Percentiles rank a stretch among this genome's conserved stretches.
Conservation (phyloP, 1,140 invertebrate genomes). For the Druon quercuslanigerum region DNA sequence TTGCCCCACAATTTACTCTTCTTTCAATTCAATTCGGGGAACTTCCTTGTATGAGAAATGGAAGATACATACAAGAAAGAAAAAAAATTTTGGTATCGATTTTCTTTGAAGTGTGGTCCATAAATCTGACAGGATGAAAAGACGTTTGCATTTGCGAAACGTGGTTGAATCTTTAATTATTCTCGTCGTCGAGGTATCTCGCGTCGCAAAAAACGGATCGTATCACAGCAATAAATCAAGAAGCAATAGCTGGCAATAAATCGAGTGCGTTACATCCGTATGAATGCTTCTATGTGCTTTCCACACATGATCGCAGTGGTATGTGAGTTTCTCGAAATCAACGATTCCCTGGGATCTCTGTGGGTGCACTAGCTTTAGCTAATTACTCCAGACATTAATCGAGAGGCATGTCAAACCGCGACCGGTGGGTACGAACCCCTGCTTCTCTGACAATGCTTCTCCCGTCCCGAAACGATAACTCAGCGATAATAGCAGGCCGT, state of each 20-base stretch:
- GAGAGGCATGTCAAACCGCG: conserved; percentile 55
- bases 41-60: no score
- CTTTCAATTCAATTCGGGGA: no score
- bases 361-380: conserved; percentile 40
- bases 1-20: no score
- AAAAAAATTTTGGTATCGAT: neutral
- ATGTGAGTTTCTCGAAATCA: conserved; percentile 25
- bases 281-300: neutral
- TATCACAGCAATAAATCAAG: conserved; percentile 27
- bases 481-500: conserved; percentile 69
- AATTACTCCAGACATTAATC: conserved; percentile 63
- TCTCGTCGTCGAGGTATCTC: conserved; percentile 12
- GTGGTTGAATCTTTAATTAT: conserved; percentile 24
- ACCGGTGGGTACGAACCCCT: conserved; percentile 39
- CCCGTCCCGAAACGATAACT: conserved; percentile 66
- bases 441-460: conserved; percentile 55
- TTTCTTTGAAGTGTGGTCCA: neutral
- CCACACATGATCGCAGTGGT: neutral
- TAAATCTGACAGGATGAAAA: neutral
- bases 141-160: neutral
- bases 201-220: neutral
- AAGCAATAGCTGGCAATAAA: conserved; percentile 17
- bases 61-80: no score
- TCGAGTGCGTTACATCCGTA: conserved; percentile 18
- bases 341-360: conserved; percentile 23